Conservation (phyloP, 2,797 vertebrate genomes). For the Lutjanus argentimaculatus region DNA sequence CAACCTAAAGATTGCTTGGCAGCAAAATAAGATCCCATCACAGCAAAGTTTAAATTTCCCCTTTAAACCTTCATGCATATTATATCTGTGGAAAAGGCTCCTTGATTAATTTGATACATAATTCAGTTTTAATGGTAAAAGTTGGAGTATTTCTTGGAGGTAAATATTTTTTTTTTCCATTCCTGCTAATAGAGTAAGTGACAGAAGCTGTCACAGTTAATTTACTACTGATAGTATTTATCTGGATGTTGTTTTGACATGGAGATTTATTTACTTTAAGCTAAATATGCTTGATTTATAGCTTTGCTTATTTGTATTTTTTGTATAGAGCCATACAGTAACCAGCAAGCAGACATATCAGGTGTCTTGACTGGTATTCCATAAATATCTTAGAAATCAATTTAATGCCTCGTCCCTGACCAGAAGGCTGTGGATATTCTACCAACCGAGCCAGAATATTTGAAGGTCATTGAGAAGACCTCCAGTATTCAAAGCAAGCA, state of each 20-base stretch:
- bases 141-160: neutral
- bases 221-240: neutral
- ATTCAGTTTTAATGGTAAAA: neutral
- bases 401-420: neutral
- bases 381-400: neutral
- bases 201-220: neutral
- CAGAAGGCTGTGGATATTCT: neutral
- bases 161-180: neutral
- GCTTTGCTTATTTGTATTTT: neutral
- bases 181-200: neutral
- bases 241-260: neutral
- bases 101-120: neutral
- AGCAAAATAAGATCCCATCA: no score
- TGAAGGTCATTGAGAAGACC: slow-evolving; percentile 10
- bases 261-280: neutral
- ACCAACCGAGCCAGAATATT: neutral
- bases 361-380: neutral
- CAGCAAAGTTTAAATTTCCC: no score
- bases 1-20: no score
- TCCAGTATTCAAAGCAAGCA: neutral
- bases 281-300: neutral
- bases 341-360: neutral
- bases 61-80: neutral
- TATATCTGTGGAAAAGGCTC: neutral
- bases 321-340: neutral